phyloP scores from a whole-genome alignment of 2,797 vertebrate genomes.

The Hafferia zeledoni region DNA sequence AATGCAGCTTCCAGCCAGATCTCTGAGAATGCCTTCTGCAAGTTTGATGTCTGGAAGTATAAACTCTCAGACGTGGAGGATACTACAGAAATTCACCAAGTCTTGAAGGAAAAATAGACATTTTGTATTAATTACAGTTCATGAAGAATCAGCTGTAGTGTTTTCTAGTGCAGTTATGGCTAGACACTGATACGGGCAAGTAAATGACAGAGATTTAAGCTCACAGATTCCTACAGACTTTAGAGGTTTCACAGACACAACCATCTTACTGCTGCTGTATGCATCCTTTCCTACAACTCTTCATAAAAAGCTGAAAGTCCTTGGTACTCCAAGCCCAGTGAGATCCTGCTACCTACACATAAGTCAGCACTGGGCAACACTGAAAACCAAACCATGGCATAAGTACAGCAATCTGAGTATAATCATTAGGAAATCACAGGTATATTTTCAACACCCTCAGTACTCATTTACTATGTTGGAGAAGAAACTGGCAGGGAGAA shows the following conservation, averaged over 20 bases:
- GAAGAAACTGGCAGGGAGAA: background rate
- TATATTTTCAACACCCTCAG: background rate
- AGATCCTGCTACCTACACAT: background rate
- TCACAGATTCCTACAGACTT: background rate
- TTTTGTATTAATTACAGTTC: background rate
- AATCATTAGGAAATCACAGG: background rate
- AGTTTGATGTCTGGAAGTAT: background rate
- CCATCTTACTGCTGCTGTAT: background rate
- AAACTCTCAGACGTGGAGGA: background rate
- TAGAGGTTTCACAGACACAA: background rate
- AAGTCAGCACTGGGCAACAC: background rate
- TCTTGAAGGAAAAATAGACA: background rate
- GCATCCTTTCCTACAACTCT: background rate
- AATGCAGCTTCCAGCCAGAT: background rate
- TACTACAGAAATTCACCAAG: background rate
- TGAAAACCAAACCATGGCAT: background rate
- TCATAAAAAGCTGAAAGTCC: background rate
- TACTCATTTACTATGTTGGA: background rate
- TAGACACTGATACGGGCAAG: background rate
- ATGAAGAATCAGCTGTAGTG: background rate
- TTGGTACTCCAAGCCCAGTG: background rate
- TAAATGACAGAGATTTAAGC: background rate
- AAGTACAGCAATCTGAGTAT: background rate
- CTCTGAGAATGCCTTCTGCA: background rate
- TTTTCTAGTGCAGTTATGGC: background rate